A percentile compares a stretch with the other conserved stretches of the same genome.
Evolutionary conservation across 2,797 vertebrate genomes (phyloP).

Genomic region (Microctenopoma lineatum): DNA sequence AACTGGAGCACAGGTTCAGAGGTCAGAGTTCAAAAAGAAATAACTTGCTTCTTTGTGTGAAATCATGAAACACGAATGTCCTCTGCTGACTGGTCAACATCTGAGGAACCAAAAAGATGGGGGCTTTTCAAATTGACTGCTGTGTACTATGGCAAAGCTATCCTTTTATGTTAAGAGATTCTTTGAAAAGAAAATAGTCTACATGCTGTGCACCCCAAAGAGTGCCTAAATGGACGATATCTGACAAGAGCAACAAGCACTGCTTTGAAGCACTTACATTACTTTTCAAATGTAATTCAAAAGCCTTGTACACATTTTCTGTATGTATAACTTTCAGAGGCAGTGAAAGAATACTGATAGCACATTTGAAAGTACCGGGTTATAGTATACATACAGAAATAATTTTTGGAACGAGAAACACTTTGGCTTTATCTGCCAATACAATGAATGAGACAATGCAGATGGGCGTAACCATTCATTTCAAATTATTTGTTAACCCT

Average conservation of each 20-base stretch:
- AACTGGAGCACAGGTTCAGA: slow-evolving; percentile 41
- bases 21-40: slow-evolving; percentile 53
- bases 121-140: not conserved
- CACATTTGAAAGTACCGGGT: not conserved
- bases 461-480: too few species aligned
- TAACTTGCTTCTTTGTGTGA: slow-evolving; percentile 49
- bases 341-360: not conserved
- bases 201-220: not conserved
- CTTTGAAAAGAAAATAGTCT: slow-evolving; percentile 22
- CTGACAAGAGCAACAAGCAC: slow-evolving; percentile 10
- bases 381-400: not conserved
- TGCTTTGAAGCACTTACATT: slow-evolving; percentile 23
- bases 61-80: slow-evolving; percentile 45
- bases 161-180: slow-evolving; percentile 29
- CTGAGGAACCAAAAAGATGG: slow-evolving; percentile 3
- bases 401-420: too few species aligned
- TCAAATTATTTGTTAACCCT: not conserved
- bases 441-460: too few species aligned
- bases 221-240: slow-evolving; percentile 8
- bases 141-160: slow-evolving; percentile 24
- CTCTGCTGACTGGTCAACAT: slow-evolving; percentile 47
- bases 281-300: not conserved
- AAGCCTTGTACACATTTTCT: not conserved
- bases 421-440: too few species aligned
- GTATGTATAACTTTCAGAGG: not conserved